Conservation (phyloP, 2,797 vertebrate species). For the Ara ararauna region DNA sequence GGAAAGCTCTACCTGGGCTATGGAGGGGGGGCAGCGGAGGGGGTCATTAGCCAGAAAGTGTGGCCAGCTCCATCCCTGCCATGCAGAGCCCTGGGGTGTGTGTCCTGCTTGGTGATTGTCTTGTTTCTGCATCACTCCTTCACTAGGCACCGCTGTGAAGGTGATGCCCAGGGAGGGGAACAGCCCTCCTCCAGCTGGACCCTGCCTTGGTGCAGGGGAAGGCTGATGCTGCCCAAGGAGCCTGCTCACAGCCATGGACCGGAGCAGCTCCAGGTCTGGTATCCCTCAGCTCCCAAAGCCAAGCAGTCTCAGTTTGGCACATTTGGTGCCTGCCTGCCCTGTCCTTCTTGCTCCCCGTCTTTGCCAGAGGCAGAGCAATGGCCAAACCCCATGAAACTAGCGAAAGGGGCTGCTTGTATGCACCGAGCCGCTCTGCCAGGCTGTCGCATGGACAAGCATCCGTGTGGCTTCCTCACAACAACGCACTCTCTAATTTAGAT, state of each 20-base stretch:
- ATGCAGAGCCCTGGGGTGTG: not conserved
- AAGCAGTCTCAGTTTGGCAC: not conserved
- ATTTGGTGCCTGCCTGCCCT: not conserved
- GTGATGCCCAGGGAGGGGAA: not conserved
- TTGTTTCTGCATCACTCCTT: not conserved
- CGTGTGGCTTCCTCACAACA: accelerated
- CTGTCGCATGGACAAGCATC: not conserved
- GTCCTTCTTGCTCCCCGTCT: not conserved
- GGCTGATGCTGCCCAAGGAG: not conserved
- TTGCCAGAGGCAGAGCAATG: not conserved
- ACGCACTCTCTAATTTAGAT: not conserved
- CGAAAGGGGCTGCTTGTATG: accelerated
- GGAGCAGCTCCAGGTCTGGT: not conserved
- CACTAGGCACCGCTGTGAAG: not conserved
- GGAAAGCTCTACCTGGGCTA: conserved; percentile 1
- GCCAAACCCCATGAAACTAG: accelerated
- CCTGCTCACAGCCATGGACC: accelerated
- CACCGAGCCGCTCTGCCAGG: accelerated
- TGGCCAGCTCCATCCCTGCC: not conserved
- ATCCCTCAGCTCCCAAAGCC: not conserved
- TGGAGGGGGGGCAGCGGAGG: accelerated
- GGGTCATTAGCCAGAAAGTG: not conserved
- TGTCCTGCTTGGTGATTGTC: not conserved
- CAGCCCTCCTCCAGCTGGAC: not conserved
- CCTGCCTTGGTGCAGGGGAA: not conserved